A percentile compares a stretch with the other conserved stretches of the same genome.
Conservation (phyloP, 2,888 invertebrate genomes). For the Apomyelois bistriatella region DNA sequence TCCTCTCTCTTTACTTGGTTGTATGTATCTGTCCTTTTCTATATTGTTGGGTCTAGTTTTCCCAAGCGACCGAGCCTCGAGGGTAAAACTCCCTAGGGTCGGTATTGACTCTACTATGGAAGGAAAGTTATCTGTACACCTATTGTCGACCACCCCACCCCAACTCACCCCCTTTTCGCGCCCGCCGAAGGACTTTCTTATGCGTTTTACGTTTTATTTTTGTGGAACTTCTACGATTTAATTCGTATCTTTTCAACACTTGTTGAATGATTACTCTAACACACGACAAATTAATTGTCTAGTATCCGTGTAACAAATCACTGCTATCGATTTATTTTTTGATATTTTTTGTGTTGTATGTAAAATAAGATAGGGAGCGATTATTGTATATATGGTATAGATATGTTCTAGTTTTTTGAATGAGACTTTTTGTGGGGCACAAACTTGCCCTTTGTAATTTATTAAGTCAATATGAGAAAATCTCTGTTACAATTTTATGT, state of each 20-base stretch:
- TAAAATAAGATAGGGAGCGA: too few species aligned
- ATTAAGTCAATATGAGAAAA: too few species aligned
- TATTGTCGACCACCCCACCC: slow-evolving; percentile 69
- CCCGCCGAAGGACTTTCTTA: slow-evolving; percentile 67
- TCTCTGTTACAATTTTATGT: too few species aligned
- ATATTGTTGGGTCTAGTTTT: slow-evolving; percentile 80
- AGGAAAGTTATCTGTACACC: slow-evolving; percentile 80
- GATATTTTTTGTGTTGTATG: too few species aligned
- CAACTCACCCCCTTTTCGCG: slow-evolving; percentile 39
- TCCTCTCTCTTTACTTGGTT: slow-evolving; percentile 44
- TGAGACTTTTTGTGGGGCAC: too few species aligned
- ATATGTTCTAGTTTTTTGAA: too few species aligned
- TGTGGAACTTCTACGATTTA: slow-evolving; percentile 27
- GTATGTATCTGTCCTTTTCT: slow-evolving; percentile 68
- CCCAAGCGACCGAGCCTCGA: slow-evolving; percentile 78
- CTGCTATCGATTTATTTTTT: too few species aligned
- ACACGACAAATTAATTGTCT: neutral
- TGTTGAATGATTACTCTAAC: slow-evolving; percentile 22
- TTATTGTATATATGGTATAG: too few species aligned
- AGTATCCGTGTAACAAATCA: too few species aligned
- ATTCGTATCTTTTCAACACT: slow-evolving; percentile 25
- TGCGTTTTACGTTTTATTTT: slow-evolving; percentile 77
- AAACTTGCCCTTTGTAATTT: too few species aligned
- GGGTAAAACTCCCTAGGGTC: slow-evolving; percentile 79
- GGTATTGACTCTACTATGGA: slow-evolving; percentile 79